Evolutionary conservation across 2,113 vertebrate species (phyloP).

Genomic region (Corythaixoides concolor): DNA sequence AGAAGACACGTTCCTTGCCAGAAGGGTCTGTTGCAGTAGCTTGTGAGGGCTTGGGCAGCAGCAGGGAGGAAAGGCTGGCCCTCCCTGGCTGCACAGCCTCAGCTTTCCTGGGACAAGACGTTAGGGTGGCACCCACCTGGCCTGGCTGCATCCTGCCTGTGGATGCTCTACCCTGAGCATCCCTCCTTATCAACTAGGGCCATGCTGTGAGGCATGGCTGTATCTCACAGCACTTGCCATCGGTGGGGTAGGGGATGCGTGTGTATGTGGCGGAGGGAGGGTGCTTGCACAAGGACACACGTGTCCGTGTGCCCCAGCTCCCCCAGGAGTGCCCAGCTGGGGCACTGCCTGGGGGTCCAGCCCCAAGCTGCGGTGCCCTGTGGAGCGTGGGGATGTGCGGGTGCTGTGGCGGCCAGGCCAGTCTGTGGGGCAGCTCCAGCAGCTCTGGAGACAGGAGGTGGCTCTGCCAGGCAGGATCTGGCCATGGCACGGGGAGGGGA

Average conservation of each 20-base stretch:
- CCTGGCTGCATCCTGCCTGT: neutral
- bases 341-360: neutral
- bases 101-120: neutral
- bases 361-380: neutral
- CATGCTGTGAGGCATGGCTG: rapidly evolving
- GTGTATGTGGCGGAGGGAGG: neutral
- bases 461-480: neutral
- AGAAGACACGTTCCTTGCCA: neutral
- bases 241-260: neutral
- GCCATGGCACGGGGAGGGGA: neutral
- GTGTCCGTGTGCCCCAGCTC: rapidly evolving
- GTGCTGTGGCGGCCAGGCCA: rapidly evolving
- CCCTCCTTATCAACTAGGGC: rapidly evolving
- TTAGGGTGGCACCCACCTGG: neutral
- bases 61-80: neutral
- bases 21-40: neutral
- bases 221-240: neutral
- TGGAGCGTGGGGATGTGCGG: rapidly evolving
- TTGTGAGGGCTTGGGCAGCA: neutral
- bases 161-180: neutral
- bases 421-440: neutral
- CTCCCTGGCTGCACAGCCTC: neutral
- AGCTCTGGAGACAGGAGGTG: neutral
- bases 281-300: neutral
- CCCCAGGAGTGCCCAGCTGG: rapidly evolving